Conservation (phyloP, 2,888 invertebrate species). For the Macrosiphum euphorbiae region DNA sequence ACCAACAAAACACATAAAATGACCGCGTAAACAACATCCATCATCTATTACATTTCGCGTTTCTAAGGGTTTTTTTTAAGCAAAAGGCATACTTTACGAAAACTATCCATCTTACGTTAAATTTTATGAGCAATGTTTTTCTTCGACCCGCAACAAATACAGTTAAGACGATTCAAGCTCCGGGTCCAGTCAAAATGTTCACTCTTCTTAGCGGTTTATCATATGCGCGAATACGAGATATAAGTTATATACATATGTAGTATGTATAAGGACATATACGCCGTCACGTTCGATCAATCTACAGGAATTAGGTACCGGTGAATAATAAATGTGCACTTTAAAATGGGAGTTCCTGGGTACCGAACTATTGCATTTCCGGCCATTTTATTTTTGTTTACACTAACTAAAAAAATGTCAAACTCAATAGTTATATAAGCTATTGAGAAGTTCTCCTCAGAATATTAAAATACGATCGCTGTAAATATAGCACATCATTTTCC, state of each 20-base stretch:
- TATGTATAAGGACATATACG: not conserved
- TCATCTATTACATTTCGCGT: not conserved
- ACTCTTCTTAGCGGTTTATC: not conserved
- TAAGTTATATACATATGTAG: not conserved
- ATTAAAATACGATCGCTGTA: not conserved
- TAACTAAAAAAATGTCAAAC: not conserved
- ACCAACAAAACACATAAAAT: constrained; percentile 7
- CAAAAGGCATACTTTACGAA: constrained; percentile 12
- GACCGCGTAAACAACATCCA: not conserved
- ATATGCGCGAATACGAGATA: not conserved
- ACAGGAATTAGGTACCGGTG: not conserved
- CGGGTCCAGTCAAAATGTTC: not conserved
- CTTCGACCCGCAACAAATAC: not conserved
- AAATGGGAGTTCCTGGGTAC: not conserved
- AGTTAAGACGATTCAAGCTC: not conserved
- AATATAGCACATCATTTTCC: not conserved
- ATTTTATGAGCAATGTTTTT: constrained; percentile 21
- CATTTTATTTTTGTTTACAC: not conserved
- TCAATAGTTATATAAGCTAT: not conserved
- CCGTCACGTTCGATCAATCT: not conserved
- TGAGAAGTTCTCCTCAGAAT: not conserved
- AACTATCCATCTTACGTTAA: constrained; percentile 36
- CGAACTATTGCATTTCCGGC: not conserved
- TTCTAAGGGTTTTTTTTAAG: not conserved
- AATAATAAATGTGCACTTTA: not conserved